These are phyloP conservation scores for Anniella stebbinsi DNA, from an alignment of 2,797 vertebrate genomes.

Conservation along the genomic window DNA sequence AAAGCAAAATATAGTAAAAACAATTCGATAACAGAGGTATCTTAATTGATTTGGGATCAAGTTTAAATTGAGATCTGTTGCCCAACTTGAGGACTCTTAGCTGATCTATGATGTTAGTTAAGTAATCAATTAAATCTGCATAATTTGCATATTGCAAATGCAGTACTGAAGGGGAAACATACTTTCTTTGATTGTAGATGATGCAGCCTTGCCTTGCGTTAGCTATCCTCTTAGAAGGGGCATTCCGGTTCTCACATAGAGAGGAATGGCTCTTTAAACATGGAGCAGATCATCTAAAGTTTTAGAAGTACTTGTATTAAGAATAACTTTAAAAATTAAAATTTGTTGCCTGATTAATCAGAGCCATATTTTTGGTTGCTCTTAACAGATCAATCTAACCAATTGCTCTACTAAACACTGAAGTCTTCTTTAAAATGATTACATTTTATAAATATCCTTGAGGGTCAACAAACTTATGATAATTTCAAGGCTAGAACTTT, in stretches of 20 bases:
- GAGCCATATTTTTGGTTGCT: neutral
- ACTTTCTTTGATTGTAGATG: neutral
- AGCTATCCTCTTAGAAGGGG: neutral
- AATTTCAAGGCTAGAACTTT: conserved; percentile 13
- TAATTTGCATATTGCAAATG: neutral
- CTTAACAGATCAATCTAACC: neutral
- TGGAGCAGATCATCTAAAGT: neutral
- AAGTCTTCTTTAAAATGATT: neutral
- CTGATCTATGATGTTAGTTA: neutral
- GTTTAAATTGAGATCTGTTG: neutral
- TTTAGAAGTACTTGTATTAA: neutral
- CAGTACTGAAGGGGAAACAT: neutral
- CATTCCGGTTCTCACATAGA: neutral
- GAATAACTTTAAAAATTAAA: neutral
- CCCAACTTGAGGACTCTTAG: neutral
- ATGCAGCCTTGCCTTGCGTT: neutral
- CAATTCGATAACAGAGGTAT: neutral
- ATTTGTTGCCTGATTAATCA: neutral
- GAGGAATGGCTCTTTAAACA: neutral
- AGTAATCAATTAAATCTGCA: neutral
- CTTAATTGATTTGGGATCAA: neutral
- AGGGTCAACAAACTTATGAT: neutral
- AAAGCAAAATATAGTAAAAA: neutral
- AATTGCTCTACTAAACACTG: neutral
- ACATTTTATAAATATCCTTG: neutral